These are phyloP conservation scores for Theristicus caerulescens DNA, from an alignment of 2,113 vertebrate species.

Conservation along the genomic window DNA sequence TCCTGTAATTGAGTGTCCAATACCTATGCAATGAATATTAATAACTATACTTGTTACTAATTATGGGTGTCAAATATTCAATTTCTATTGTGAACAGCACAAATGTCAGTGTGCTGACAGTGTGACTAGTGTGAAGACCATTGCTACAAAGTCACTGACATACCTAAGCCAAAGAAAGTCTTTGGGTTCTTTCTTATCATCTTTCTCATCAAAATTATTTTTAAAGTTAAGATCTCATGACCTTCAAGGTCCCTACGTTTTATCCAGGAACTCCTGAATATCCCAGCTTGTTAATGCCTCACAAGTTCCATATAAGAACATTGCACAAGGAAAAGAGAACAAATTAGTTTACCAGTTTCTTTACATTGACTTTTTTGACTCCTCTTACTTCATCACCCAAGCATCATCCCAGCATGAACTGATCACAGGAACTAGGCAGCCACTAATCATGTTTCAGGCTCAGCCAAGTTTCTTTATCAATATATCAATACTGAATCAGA, in stretches of 20 bases:
- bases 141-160: background rate
- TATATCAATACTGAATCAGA: background rate
- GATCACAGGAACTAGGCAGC: background rate
- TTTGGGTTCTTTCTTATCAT: background rate
- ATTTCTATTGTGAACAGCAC: background rate
- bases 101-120: background rate
- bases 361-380: background rate
- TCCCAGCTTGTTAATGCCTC: background rate
- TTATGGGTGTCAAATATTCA: background rate
- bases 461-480: conserved; percentile 9
- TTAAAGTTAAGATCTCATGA: background rate
- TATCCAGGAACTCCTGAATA: background rate
- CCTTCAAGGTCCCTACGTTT: background rate
- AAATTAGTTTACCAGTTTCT: background rate
- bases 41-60: background rate
- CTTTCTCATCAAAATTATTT: background rate
- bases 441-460: background rate
- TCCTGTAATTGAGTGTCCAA: background rate
- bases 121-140: background rate
- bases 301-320: background rate
- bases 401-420: background rate
- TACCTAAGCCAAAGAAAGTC: background rate
- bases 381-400: background rate
- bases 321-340: background rate
- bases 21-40: background rate